Conservation (phyloP, 35 echinoderm and acorn worm species). For the Apostichopus parvimensis region DNA sequence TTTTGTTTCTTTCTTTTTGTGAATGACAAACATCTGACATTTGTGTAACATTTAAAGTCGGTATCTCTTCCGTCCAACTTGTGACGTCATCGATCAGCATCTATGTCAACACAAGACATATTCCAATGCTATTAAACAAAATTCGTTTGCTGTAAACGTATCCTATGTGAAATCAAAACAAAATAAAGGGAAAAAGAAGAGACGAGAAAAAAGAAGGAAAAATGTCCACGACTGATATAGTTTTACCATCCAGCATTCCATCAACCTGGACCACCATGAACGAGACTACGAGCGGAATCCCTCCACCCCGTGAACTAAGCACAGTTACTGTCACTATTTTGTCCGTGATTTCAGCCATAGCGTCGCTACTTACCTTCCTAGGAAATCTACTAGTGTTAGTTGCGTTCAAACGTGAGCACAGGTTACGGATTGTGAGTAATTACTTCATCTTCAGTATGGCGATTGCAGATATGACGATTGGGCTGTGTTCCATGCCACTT, state of each 20-base stretch:
- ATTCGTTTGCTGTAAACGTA: no score
- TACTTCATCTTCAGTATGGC: conserved; percentile 93
- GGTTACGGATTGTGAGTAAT: conserved; percentile 73
- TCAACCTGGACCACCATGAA: conserved; percentile 20
- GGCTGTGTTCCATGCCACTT: conserved; percentile 88
- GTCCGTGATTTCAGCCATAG: conserved; percentile 65
- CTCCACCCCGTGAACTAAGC: not conserved
- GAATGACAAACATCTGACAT: no score
- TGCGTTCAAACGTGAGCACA: conserved; percentile 74
- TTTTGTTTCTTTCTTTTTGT: no score
- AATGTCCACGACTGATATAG: conserved; percentile 29
- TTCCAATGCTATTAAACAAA: no score
- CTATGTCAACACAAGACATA: no score
- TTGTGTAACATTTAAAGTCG: no score
- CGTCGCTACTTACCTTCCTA: conserved; percentile 66
- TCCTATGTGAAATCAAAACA: no score
- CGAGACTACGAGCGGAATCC: not conserved
- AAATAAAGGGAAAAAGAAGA: no score
- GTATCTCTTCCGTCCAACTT: no score
- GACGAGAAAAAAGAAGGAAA: not conserved
- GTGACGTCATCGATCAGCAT: no score
- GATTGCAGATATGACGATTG: conserved; percentile 74
- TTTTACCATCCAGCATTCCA: conserved; percentile 13
- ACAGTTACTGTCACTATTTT: not conserved
- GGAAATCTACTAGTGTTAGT: conserved; percentile 88